Conservation (phyloP, 2,888 invertebrate species). For the Timandra comae region DNA sequence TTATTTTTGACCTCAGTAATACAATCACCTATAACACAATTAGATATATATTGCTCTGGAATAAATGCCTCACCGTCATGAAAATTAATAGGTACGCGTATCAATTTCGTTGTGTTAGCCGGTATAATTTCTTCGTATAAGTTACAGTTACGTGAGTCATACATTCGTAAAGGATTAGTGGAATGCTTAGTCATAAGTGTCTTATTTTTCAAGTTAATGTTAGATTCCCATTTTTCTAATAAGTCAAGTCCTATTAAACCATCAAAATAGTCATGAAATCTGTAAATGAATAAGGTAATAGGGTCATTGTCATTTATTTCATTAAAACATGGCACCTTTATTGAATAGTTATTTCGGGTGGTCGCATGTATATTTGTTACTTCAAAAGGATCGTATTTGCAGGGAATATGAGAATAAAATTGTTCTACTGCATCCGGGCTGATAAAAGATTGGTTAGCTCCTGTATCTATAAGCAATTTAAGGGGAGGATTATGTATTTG, state of each 20-base stretch:
- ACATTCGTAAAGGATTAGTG: conserved; percentile 13
- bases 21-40: conserved; percentile 22
- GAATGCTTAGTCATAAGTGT: conserved; percentile 10
- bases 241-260: conserved; percentile 15
- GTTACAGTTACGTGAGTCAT: conserved; percentile 20
- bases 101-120: conserved; percentile 17
- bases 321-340: conserved; percentile 19
- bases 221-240: conserved; percentile 19
- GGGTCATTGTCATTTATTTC: conserved; percentile 13
- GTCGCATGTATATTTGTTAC: too few species aligned
- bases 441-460: too few species aligned
- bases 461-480: too few species aligned
- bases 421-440: too few species aligned
- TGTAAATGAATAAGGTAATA: conserved; percentile 22
- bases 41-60: conserved; percentile 15
- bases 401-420: conserved; percentile 4
- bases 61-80: conserved; percentile 18
- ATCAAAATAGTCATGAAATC: conserved; percentile 26
- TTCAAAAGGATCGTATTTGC: conserved; percentile 23
- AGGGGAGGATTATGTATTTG: too few species aligned
- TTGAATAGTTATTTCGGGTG: conserved; percentile 23
- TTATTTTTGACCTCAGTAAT: conserved; percentile 20
- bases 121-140: conserved; percentile 25
- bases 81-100: conserved; percentile 18
- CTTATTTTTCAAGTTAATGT: conserved; percentile 20